A percentile compares a stretch with the other conserved stretches of the same genome.
Evolutionary conservation across 2,113 vertebrate species (phyloP).

Genomic region (Odocoileus hemionus): DNA sequence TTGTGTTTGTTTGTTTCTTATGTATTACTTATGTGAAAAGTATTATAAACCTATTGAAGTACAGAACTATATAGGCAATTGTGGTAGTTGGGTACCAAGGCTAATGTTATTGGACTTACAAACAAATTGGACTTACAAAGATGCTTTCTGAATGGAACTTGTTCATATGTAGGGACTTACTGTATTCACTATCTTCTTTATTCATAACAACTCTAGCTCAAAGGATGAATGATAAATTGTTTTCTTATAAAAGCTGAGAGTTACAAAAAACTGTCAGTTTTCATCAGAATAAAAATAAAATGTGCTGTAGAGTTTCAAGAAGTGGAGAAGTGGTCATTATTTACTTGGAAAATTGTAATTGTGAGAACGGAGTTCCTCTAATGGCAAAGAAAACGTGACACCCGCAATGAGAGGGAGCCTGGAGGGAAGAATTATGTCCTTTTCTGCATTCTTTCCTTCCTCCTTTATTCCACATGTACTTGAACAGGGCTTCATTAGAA

Average conservation of each 20-base stretch:
- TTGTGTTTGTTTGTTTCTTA: not conserved
- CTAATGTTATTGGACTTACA: not conserved
- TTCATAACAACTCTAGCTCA: not conserved
- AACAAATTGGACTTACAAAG: not conserved
- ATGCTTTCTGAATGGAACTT: not conserved
- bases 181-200: not conserved
- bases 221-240: not conserved
- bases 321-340: constrained; percentile 37
- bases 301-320: not conserved
- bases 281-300: constrained; percentile 63
- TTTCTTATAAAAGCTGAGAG: constrained; percentile 47
- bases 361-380: not conserved
- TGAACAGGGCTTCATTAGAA: not conserved
- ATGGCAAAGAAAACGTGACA: not conserved
- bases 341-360: constrained; percentile 31
- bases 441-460: not conserved
- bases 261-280: constrained; percentile 43
- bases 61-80: not conserved
- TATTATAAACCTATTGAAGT: not conserved
- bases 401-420: not conserved
- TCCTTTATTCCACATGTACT: not conserved
- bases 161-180: not conserved
- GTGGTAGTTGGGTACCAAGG: not conserved
- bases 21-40: not conserved
- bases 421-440: too few relatives aligned